A percentile compares a stretch with the other conserved stretches of the same genome.
Evolutionary conservation across 2,113 vertebrate genomes (phyloP).

Genomic region (Rhegmatorhina hoffmannsi): DNA sequence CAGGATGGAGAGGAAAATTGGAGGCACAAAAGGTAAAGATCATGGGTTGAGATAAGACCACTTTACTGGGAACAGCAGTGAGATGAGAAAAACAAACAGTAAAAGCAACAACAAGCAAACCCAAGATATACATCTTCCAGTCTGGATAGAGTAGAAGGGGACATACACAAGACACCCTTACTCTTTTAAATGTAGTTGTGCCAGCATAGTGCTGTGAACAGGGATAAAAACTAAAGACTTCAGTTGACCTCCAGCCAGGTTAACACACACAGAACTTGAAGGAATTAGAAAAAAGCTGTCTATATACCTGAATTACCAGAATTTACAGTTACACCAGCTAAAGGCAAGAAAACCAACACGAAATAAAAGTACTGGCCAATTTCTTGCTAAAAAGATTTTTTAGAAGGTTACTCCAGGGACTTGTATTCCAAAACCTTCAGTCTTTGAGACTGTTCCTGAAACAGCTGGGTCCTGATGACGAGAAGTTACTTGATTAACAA

Average conservation of each 20-base stretch:
- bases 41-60: background rate
- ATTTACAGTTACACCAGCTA: background rate
- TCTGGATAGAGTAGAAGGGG: background rate
- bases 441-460: background rate
- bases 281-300: background rate
- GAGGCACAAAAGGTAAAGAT: background rate
- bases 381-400: background rate
- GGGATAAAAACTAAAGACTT: background rate
- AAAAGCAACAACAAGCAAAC: background rate
- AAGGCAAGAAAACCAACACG: background rate
- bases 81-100: background rate
- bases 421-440: background rate
- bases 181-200: background rate
- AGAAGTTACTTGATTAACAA: background rate
- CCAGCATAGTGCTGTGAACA: background rate
- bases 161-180: background rate
- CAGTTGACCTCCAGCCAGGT: background rate
- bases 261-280: background rate
- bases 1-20: background rate
- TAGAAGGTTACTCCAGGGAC: background rate
- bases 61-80: background rate
- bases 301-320: background rate
- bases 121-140: rapidly evolving
- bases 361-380: background rate
- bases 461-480: background rate